Conservation (phyloP, 2,113 vertebrate genomes). For the Polypterus senegalus region DNA sequence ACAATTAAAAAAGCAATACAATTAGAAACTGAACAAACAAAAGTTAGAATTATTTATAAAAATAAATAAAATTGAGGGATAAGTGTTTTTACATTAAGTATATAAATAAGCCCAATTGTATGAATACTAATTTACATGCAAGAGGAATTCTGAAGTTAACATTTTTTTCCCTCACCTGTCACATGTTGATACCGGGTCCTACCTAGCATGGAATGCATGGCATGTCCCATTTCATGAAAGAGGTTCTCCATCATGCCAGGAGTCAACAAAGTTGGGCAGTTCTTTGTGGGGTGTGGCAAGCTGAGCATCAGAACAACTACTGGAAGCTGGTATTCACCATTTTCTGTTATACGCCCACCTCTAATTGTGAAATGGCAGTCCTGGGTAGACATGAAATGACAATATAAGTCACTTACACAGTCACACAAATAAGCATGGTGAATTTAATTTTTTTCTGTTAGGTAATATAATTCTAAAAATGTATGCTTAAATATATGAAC, state of each 20-base stretch:
- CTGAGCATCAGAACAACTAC: constrained; percentile 92
- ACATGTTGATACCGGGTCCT: constrained; percentile 90
- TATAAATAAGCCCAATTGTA: constrained; percentile 1
- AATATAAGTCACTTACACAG: too few species aligned
- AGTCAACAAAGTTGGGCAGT: constrained; percentile 64
- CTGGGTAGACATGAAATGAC: constrained; percentile 36
- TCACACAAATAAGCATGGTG: too few species aligned
- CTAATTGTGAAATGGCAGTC: constrained; percentile 97
- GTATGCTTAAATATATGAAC: too few species aligned
- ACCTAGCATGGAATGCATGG: constrained; percentile 97
- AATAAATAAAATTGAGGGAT: too few species aligned
- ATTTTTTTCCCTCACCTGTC: constrained; percentile 54
- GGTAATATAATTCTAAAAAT: too few species aligned
- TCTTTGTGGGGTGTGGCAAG: constrained; percentile 59
- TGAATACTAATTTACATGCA: not conserved
- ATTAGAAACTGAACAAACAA: too few species aligned
- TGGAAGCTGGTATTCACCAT: constrained; percentile 82
- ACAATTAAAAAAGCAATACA: too few species aligned
- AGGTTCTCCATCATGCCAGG: constrained; percentile 97
- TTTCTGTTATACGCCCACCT: constrained; percentile 67
- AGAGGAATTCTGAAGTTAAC: not conserved
- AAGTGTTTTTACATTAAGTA: not conserved
- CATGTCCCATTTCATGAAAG: constrained; percentile 97
- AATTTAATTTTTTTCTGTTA: too few species aligned
- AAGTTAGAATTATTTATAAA: too few species aligned